These are phyloP conservation scores for Dynastes tityus DNA, from an alignment of 2,888 invertebrate genomes.

Conservation along the genomic window DNA sequence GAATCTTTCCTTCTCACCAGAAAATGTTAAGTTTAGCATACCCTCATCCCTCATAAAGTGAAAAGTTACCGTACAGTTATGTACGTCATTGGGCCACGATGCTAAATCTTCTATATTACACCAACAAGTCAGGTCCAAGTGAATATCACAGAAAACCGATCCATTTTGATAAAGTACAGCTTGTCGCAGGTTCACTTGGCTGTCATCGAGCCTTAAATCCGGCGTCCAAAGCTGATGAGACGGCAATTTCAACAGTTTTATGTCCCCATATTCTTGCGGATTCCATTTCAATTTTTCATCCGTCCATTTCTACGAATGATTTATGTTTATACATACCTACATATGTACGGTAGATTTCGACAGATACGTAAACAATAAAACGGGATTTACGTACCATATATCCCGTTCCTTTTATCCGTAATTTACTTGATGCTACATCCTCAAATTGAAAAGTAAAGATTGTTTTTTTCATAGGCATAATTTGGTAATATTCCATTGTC, in stretches of 20 bases:
- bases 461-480: not conserved
- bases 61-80: slow-evolving; percentile 66
- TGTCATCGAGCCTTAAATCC: slow-evolving; percentile 68
- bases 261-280: slow-evolving; percentile 73
- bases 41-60: slow-evolving; percentile 65
- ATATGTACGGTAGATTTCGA: not conserved
- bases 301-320: slow-evolving; percentile 74
- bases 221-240: slow-evolving; percentile 78
- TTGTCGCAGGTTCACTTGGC: slow-evolving; percentile 4
- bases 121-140: slow-evolving; percentile 64
- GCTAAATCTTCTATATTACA: slow-evolving; percentile 65
- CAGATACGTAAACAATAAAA: not conserved
- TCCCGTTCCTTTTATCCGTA: slow-evolving; percentile 67
- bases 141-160: slow-evolving; percentile 16
- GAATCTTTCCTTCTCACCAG: slow-evolving; percentile 58
- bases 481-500: not conserved
- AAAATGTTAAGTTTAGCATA: slow-evolving; percentile 59
- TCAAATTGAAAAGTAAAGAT: slow-evolving; percentile 57
- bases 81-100: slow-evolving; percentile 69
- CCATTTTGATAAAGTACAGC: slow-evolving; percentile 21
- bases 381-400: slow-evolving; percentile 65
- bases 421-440: slow-evolving; percentile 65
- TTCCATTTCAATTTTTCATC: slow-evolving; percentile 78
- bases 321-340: slow-evolving; percentile 2
- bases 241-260: slow-evolving; percentile 71